phyloP scores from a whole-genome alignment of 2,888 invertebrate genomes.

The Magallana nippona region DNA sequence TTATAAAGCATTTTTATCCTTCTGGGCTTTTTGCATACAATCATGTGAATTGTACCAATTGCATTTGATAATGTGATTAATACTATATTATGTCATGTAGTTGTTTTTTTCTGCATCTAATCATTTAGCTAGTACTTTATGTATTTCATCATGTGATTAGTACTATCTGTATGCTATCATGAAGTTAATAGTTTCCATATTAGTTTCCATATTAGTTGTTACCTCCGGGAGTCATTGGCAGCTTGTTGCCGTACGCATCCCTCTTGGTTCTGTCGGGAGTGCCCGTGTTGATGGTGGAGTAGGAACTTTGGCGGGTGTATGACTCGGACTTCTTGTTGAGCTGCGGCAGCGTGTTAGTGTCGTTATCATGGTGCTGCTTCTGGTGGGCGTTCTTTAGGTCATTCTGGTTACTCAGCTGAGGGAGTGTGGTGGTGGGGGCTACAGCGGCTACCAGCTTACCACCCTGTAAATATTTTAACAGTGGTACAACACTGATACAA shows the following conservation, averaged over 20 bases:
- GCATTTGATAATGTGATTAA: too few species aligned
- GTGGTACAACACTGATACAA: too few species aligned
- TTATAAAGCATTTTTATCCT: background rate
- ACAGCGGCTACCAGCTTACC: constrained; percentile 71
- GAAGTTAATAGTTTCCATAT: too few species aligned
- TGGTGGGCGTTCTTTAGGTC: constrained; percentile 63
- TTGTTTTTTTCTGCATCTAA: too few species aligned
- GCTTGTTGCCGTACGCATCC: constrained; percentile 80
- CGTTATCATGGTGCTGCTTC: constrained; percentile 63
- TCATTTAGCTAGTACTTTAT: too few species aligned
- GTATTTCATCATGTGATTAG: too few species aligned
- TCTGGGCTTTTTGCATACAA: too few species aligned
- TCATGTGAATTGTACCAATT: too few species aligned
- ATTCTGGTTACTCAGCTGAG: constrained; percentile 66
- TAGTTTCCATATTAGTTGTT: too few species aligned
- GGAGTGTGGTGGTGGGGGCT: constrained; percentile 71
- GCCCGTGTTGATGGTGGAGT: constrained; percentile 59
- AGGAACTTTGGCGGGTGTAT: constrained; percentile 60
- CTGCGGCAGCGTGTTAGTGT: constrained; percentile 65
- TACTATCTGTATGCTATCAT: too few species aligned
- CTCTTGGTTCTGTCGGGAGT: constrained; percentile 67
- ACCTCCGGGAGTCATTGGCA: constrained; percentile 84
- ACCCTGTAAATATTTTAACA: too few species aligned
- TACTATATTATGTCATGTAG: too few species aligned
- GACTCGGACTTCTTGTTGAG: constrained; percentile 63